Base-by-base conservation (phyloP, 2,888 invertebrate species). In the Himalopsyche anomala region DNA sequence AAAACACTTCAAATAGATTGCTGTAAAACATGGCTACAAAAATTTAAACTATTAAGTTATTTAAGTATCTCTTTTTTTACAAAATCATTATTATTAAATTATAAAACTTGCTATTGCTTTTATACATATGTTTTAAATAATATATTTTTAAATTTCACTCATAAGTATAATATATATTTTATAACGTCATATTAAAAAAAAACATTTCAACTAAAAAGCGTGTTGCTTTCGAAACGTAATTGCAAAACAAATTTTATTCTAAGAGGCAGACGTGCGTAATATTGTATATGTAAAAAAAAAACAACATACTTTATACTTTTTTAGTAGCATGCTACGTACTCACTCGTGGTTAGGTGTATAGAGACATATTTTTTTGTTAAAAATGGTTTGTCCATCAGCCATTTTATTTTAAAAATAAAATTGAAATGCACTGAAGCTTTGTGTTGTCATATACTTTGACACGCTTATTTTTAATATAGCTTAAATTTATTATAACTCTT, bases 191-290 rank as follows among this genome's bases (percentile, higher is more conserved):
- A 62, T 19, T 19, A 19, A 62, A 19, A 62, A 62, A 51, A 62
- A 62, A 62, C 19, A 62, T 62, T 62, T 62, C 19, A 9, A 62
- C 62, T 62, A 19, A 62, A 62, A 62, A 62, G 62, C 62, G 62
- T 62, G 62, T 62, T 62, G 62, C 62, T 62, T 62, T 62, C 62
- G 62, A 62, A 62, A 62, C 62, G 8, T 62, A 62, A 62, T 62
- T 62, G 62, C 62, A 62, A 62, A 62, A 62, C 62, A 62, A 62
- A 62, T 62, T 62, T 62, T 62, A 62, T 62, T 62, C 28, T 9
- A 8, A 62, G 62, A 62, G 62, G 19, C 19, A 62, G 62, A 62
- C 62, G 28, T 62, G 62, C 62, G 62, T 62, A 62, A 62, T 62
- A 62, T 19, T 62, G 28, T 62, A 56, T 56, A 62, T 11, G 55